Percentiles rank a stretch among this genome's conserved stretches.
Conservation (phyloP, 2,113 vertebrate genomes). For the Orthochromis malagaraziensis region DNA sequence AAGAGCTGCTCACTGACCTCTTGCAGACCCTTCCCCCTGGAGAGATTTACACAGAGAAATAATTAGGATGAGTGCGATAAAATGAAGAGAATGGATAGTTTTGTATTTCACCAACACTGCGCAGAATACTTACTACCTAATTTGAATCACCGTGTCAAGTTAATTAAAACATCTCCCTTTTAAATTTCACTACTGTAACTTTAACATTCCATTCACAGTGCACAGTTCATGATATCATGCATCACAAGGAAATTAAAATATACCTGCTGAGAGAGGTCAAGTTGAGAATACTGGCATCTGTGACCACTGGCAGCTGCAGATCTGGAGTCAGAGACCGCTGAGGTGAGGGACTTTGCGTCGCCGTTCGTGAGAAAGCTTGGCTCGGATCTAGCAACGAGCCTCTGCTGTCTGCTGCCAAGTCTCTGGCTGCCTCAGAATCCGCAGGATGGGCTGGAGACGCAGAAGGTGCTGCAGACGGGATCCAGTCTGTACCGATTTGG, state of each 20-base stretch:
- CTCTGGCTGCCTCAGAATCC: constrained; percentile 78
- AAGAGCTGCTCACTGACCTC: constrained; percentile 79
- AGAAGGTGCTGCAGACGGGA: constrained; percentile 71
- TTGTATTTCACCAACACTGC: neutral
- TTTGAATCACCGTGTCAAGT: neutral
- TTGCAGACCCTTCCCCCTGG: constrained; percentile 77
- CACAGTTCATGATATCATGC: neutral
- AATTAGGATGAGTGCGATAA: constrained; percentile 13
- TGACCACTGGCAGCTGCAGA: constrained; percentile 66
- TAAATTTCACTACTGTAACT: neutral
- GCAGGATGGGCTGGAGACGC: constrained; percentile 75
- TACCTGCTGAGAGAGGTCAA: constrained; percentile 70
- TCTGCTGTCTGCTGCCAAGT: constrained; percentile 75
- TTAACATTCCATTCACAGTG: neutral
- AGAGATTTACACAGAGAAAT: constrained; percentile 41
- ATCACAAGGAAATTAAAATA: neutral
- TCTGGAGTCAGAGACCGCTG: constrained; percentile 64
- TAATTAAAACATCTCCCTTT: neutral
- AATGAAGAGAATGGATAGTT: neutral
- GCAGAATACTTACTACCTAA: neutral
- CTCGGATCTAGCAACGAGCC: constrained; percentile 70
- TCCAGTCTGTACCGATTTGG: constrained; percentile 81
- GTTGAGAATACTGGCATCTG: constrained; percentile 70
- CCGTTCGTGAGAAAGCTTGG: constrained; percentile 67
- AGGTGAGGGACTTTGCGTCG: constrained; percentile 68